These are phyloP conservation scores for Drosophila paranaensis DNA, from an alignment of 2,888 invertebrate species.

Conservation along the genomic window DNA sequence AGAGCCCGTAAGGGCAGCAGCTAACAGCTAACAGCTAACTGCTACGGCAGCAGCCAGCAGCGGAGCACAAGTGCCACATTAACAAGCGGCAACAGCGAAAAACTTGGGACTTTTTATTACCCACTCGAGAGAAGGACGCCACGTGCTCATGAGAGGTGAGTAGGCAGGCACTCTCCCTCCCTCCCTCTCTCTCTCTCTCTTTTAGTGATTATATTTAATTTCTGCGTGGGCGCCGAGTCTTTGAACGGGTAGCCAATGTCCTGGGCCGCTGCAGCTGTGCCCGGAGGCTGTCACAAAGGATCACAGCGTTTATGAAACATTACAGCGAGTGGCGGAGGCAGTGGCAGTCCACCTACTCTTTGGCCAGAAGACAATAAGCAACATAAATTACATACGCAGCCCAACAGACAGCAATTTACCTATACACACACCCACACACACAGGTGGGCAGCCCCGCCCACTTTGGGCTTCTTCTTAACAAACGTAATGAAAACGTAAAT, in stretches of 20 bases:
- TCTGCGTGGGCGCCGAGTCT: conserved; percentile 57
- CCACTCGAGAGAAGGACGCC: conserved; percentile 50
- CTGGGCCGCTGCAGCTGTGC: conserved; percentile 36
- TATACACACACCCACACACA: conserved; percentile 7
- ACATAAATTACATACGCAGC: conserved; percentile 71
- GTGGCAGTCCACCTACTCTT: conserved; percentile 23
- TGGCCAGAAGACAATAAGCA: conserved; percentile 68
- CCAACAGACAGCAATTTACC: conserved; percentile 36
- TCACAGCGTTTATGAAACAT: conserved; percentile 71
- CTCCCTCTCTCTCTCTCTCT: neutral
- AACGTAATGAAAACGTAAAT: conserved; percentile 78
- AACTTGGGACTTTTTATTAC: conserved; percentile 73
- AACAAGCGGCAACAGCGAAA: conserved; percentile 64
- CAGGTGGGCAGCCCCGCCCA: neutral
- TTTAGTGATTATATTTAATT: conserved; percentile 70
- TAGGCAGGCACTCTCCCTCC: neutral
- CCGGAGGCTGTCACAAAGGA: conserved; percentile 59
- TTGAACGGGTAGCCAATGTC: conserved; percentile 42
- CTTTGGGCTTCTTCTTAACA: conserved; percentile 48
- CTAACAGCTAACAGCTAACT: conserved; percentile 5
- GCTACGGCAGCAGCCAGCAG: conserved; percentile 5
- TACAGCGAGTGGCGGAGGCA: conserved; percentile 52
- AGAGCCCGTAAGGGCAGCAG: conserved; percentile 53
- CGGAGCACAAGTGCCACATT: conserved; percentile 70
- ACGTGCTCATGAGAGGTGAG: conserved; percentile 22